Evolutionary conservation across 1,140 invertebrate genomes (phyloP).

Genomic region (Telenomus remus): DNA sequence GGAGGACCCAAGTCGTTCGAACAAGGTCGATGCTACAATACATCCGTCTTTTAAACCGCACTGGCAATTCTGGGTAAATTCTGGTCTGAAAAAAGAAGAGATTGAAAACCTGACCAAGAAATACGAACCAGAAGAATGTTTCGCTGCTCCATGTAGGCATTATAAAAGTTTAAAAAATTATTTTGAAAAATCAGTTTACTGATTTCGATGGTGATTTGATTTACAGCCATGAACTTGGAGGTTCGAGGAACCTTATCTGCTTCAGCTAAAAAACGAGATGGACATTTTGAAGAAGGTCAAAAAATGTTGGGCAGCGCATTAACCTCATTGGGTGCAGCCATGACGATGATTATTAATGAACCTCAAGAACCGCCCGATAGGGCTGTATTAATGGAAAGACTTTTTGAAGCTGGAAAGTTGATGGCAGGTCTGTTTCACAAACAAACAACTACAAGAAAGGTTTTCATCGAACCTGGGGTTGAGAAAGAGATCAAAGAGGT

Average conservation of each 20-base stretch:
- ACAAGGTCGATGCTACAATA: conserved; percentile 2
- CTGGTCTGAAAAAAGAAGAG: conserved; percentile 26
- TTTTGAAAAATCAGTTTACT: no score
- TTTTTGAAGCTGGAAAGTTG: conserved; percentile 1
- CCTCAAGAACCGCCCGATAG: neutral
- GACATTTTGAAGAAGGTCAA: neutral
- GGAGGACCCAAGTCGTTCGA: conserved; percentile 3
- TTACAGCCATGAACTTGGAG: no score
- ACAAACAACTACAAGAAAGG: conserved; percentile 1
- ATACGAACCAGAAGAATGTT: conserved; percentile 19
- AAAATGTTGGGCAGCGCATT: neutral
- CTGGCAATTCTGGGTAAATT: conserved; percentile 16
- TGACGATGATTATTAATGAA: conserved; percentile 1
- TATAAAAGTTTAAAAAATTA: no score
- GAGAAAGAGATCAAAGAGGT: conserved; percentile 4
- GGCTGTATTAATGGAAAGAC: neutral
- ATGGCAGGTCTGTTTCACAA: neutral
- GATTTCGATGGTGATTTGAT: no score
- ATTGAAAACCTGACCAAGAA: conserved; percentile 16
- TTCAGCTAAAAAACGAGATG: neutral
- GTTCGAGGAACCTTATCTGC: neutral
- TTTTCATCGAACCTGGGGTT: conserved; percentile 3
- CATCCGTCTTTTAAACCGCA: conserved; percentile 29
- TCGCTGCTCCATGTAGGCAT: neutral
- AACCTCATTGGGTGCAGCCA: neutral